Evolutionary conservation across 30 jellyfish, hydroid and myxozoan genomes (phyloP), one percentile per base, ranked within the genome.

Genomic region (Turritopsis dohrnii): DNA sequence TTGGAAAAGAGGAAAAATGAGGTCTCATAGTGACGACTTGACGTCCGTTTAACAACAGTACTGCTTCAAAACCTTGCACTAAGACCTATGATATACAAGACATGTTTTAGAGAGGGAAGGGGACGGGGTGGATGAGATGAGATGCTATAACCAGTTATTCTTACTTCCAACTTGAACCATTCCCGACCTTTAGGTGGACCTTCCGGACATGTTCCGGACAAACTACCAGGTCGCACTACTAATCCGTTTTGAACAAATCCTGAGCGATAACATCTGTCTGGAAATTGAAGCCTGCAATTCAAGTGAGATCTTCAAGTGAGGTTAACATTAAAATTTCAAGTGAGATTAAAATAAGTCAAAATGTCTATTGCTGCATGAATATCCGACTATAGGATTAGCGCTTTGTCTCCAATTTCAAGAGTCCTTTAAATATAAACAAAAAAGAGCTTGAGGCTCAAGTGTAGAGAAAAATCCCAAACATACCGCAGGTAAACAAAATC

Each of bases 101-200:
- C 22, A 54, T 41, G 60, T 41, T 41, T 41, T 41, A 41, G 13
- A 41, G 9, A 41, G 9, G 60, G 60, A 24, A 53, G 30, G 21
- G 72, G 17, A 25, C 28, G 88, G 24, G 69, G 17, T 66, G 76
- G 0, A 21, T 20, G 18, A 19, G 21, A 60, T 20, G 18, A 26
- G 22, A 24, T 28, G 53, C 21, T 27, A 13, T 18, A 29, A 7
- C 28, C 0, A 18, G 17, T 9, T 21, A 8, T 53, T 0, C 83
- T 3, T 74, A 90, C 96, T 90, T 85, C 76, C 30, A 90, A 23
- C 65, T 82, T 85, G 84, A 90, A 90, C 96, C 96, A 90, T 1
- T 92, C 80, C 53, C 95, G 76, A 24, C 96, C 96, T 71, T 54
- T 75, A 1, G 96, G 96, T 7, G 96, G 96, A n/a, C 96, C 96